A percentile compares a stretch with the other conserved stretches of the same genome.
These are phyloP conservation scores for Syritta pipiens DNA, from an alignment of 2,888 invertebrate species.

Conservation along the genomic window DNA sequence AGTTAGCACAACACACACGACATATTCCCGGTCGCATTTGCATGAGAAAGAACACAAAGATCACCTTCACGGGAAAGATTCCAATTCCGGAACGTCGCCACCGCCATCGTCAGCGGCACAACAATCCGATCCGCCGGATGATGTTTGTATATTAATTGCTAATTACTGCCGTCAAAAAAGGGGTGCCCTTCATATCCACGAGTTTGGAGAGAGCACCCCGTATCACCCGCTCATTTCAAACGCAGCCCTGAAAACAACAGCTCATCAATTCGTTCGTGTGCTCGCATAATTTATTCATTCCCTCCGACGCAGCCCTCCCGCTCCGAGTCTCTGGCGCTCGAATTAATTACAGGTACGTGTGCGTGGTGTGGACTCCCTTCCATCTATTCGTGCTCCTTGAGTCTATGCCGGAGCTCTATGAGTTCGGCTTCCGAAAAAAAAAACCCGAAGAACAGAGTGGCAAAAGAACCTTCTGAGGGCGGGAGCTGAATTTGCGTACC, in stretches of 20 bases:
- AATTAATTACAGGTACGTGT: conserved; percentile 68
- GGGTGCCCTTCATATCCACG: conserved; percentile 12
- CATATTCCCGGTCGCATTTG: conserved; percentile 49
- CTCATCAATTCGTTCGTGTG: conserved; percentile 64
- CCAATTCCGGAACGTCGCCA: conserved; percentile 44
- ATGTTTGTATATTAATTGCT: conserved; percentile 68
- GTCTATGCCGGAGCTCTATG: conserved; percentile 27
- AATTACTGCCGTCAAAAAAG: conserved; percentile 49
- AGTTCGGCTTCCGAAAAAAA: too few relatives aligned
- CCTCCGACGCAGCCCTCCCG: conserved; percentile 23
- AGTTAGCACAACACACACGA: conserved; percentile 7
- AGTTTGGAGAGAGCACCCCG: too few relatives aligned
- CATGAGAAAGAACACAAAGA: conserved; percentile 61
- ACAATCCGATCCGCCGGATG: conserved; percentile 62
- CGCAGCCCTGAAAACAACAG: conserved; percentile 63
- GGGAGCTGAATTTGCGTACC: conserved; percentile 36
- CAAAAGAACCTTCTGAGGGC: conserved; percentile 16
- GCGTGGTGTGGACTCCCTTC: conserved; percentile 27
- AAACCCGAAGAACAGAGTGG: too few relatives aligned
- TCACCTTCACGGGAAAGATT: conserved; percentile 48
- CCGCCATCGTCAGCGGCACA: conserved; percentile 39
- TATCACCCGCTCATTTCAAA: too few relatives aligned
- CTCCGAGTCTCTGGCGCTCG: conserved; percentile 4
- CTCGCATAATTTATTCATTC: conserved; percentile 67
- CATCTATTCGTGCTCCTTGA: conserved; percentile 10